Evolutionary conservation across 2,797 vertebrate genomes (phyloP).

Genomic region (Agapornis canus): DNA sequence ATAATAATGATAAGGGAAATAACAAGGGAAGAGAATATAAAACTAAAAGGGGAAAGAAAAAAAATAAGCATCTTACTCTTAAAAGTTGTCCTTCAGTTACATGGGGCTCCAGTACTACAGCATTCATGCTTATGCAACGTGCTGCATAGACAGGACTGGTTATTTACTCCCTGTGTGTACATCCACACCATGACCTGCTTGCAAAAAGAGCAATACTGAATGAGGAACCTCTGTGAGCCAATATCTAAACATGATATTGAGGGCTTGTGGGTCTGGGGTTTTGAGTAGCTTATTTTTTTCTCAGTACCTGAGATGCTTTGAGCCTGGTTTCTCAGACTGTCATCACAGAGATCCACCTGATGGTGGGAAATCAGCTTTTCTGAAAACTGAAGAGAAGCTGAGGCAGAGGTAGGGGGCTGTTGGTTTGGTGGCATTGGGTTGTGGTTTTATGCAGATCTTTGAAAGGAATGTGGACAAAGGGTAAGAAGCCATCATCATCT

Average conservation of each 20-base stretch:
- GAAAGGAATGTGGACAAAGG: not conserved
- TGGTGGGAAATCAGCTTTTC: not conserved
- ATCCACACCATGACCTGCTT: not conserved
- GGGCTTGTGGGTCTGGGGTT: not conserved
- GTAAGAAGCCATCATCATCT: not conserved
- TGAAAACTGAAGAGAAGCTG: not conserved
- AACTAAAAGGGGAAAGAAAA: not conserved
- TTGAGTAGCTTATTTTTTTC: not conserved
- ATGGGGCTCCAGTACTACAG: not conserved
- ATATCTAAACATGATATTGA: not conserved
- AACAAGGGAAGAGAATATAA: not conserved
- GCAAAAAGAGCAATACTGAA: not conserved
- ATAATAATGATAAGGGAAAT: not conserved
- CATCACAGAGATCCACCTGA: not conserved
- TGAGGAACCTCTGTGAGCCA: not conserved
- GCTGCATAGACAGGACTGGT: not conserved
- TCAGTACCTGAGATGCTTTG: not conserved
- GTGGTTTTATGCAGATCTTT: not conserved
- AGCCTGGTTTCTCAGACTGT: not conserved
- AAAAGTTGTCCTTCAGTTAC: not conserved
- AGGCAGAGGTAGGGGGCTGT: not conserved
- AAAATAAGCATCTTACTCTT: not conserved
- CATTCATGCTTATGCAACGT: not conserved
- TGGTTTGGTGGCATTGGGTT: not conserved
- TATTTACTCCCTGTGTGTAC: not conserved